Percentiles rank a stretch among this genome's conserved stretches.
Evolutionary conservation across 2,113 vertebrate species (phyloP).

Genomic region (Callipepla squamata): DNA sequence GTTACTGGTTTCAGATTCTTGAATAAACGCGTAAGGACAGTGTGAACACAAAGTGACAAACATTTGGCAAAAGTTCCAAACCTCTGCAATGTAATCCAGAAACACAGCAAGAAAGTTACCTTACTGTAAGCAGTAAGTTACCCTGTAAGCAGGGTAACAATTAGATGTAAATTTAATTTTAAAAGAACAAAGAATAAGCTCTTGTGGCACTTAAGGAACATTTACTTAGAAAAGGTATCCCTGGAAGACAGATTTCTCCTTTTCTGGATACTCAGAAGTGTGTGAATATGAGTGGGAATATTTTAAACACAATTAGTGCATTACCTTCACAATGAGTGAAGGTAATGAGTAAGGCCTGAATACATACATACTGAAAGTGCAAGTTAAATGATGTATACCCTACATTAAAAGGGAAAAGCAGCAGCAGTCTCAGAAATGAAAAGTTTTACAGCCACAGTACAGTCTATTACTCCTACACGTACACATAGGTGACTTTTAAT

Average conservation of each 20-base stretch:
- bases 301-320: not conserved
- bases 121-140: too few relatives aligned
- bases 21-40: not conserved
- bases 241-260: not conserved
- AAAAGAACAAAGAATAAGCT: not conserved
- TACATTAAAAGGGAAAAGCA: not conserved
- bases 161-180: not conserved
- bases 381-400: not conserved
- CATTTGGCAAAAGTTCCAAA: not conserved
- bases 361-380: not conserved
- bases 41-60: not conserved
- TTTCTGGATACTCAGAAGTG: not conserved
- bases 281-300: not conserved
- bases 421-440: not conserved
- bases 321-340: not conserved
- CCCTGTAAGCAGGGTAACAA: not conserved
- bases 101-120: not conserved
- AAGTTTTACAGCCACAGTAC: not conserved
- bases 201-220: fast-evolving
- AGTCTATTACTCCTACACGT: not conserved
- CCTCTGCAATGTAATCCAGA: not conserved
- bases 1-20: not conserved
- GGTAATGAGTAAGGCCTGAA: not conserved
- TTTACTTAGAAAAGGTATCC: not conserved
- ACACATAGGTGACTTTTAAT: not conserved